A percentile compares a stretch with the other conserved stretches of the same genome.
Evolutionary conservation across 2,797 vertebrate species (phyloP).

Genomic region (Cynopterus sphinx): DNA sequence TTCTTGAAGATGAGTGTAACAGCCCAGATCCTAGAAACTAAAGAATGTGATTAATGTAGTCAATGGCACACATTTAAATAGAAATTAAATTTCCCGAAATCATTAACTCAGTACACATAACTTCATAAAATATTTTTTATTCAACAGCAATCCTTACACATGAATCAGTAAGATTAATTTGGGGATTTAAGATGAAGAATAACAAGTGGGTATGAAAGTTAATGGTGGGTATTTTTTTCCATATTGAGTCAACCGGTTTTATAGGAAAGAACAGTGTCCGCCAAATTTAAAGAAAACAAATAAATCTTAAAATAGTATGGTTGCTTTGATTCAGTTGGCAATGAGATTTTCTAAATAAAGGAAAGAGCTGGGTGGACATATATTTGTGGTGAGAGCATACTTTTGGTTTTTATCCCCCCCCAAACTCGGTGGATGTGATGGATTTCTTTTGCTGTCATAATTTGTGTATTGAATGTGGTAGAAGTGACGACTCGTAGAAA

Average conservation of each 20-base stretch:
- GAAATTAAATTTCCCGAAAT: not conserved
- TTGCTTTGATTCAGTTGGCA: slow-evolving; percentile 59
- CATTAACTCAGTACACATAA: not conserved
- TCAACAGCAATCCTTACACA: slow-evolving; percentile 31
- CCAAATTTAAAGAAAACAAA: slow-evolving; percentile 81
- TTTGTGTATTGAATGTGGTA: not conserved
- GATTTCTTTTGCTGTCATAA: slow-evolving; percentile 51
- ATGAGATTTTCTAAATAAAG: slow-evolving; percentile 66
- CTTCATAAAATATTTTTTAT: slow-evolving; percentile 45
- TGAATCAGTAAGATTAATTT: slow-evolving; percentile 53
- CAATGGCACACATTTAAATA: not conserved
- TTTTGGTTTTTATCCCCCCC: not conserved
- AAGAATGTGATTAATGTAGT: slow-evolving; percentile 36
- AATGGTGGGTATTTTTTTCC: slow-evolving; percentile 68
- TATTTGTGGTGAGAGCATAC: slow-evolving; percentile 34
- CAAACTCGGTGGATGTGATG: not conserved
- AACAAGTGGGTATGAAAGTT: slow-evolving; percentile 48
- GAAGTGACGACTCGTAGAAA: not conserved
- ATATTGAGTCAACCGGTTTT: slow-evolving; percentile 65
- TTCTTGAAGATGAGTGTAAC: slow-evolving; percentile 5
- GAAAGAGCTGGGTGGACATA: slow-evolving; percentile 48
- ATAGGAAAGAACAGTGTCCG: slow-evolving; percentile 70
- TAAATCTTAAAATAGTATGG: slow-evolving; percentile 70
- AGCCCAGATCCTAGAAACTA: not conserved
- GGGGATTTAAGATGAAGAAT: slow-evolving; percentile 54